Percentiles rank a stretch among this genome's conserved stretches.
Evolutionary conservation across 2,113 vertebrate genomes (phyloP).

Genomic region (Falcunculus frontatus): DNA sequence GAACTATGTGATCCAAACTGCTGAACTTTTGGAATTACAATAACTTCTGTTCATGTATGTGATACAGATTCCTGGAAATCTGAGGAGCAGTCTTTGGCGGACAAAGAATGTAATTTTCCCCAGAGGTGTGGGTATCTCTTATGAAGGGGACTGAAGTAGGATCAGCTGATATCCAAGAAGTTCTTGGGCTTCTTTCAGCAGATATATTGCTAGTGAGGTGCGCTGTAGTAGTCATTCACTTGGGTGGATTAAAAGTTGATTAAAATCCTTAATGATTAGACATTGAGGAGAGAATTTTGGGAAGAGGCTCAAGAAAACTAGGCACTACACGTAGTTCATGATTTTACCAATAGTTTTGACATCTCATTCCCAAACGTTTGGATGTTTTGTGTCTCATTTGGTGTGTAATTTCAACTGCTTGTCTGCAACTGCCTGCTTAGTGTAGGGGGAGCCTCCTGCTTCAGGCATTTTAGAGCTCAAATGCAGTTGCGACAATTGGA

Average conservation of each 20-base stretch:
- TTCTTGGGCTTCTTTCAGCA: background rate
- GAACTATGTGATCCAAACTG: background rate
- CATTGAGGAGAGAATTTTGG: background rate
- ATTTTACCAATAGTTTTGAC: background rate
- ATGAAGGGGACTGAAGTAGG: background rate
- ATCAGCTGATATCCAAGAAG: background rate
- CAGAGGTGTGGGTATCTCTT: background rate
- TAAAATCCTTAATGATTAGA: background rate
- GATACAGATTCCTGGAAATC: conserved; percentile 17
- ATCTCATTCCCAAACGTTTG: background rate
- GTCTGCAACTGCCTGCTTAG: background rate
- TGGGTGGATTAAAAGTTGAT: background rate
- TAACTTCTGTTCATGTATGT: conserved; percentile 15
- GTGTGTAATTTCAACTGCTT: background rate
- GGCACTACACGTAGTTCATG: background rate
- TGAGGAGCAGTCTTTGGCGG: background rate
- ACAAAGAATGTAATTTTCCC: background rate
- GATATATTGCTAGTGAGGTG: background rate
- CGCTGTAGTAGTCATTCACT: background rate
- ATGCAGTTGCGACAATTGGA: background rate
- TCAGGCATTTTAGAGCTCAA: background rate
- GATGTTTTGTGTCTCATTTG: background rate
- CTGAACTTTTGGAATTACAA: background rate
- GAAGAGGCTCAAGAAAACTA: background rate
- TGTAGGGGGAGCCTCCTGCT: background rate